Conservation (phyloP, 1,140 invertebrate species). For the Bombyx mandarina region DNA sequence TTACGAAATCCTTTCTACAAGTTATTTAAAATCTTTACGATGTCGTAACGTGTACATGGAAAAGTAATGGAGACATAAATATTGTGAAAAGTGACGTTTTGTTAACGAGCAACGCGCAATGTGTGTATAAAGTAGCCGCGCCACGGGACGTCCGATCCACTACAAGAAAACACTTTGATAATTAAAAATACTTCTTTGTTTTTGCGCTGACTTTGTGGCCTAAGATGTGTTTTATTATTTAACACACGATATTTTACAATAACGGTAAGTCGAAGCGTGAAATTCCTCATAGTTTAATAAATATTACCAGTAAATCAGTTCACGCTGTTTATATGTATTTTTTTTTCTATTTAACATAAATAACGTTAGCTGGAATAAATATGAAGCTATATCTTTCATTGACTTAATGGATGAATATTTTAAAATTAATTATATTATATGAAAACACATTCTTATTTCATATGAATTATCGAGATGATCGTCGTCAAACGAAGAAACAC, state of each 20-base stretch:
- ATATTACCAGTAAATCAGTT: conserved; percentile 20
- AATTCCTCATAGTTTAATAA: conserved; percentile 11
- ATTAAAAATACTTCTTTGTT: conserved; percentile 58
- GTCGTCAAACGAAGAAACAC: too few species aligned
- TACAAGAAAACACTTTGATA: conserved; percentile 40
- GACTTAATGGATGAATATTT: too few species aligned
- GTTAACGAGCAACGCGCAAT: conserved; percentile 53
- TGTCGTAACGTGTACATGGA: conserved; percentile 42
- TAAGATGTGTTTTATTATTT: conserved; percentile 48
- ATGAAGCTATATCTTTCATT: too few species aligned
- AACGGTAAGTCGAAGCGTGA: conserved; percentile 18
- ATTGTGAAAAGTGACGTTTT: conserved; percentile 64
- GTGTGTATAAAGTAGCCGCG: conserved; percentile 51
- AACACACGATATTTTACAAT: conserved; percentile 30
- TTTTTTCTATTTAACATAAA: too few species aligned
- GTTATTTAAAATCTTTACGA: conserved; percentile 29
- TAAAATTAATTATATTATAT: too few species aligned
- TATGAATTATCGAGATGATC: too few species aligned
- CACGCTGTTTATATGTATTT: conserved; percentile 8
- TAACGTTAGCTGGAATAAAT: too few species aligned
- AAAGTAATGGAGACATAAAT: conserved; percentile 67
- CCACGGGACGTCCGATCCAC: conserved; percentile 35
- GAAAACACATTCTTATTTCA: too few species aligned
- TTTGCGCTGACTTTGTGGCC: conserved; percentile 45
- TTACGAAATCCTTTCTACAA: neutral